Evolutionary conservation across 2,888 invertebrate genomes (phyloP).

Genomic region (Copidosoma aretas): DNA sequence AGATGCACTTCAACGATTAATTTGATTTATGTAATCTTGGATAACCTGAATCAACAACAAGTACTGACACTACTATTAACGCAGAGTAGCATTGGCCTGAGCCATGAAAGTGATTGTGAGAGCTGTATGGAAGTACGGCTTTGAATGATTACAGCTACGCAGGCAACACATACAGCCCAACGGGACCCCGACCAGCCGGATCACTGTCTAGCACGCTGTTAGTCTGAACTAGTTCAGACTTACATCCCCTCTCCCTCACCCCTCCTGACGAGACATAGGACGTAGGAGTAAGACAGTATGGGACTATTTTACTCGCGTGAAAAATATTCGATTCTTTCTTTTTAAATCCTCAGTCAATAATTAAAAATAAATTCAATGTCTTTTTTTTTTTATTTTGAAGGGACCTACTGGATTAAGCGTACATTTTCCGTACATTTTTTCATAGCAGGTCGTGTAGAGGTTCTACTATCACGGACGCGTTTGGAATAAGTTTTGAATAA

Average conservation of each 20-base stretch:
- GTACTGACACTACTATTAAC: too few species aligned
- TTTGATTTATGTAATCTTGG: too few species aligned
- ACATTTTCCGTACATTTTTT: conserved; percentile 30
- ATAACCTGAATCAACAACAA: too few species aligned
- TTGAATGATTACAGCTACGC: too few species aligned
- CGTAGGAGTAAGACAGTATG: conserved; percentile 25
- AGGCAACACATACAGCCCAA: too few species aligned
- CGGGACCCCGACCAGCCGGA: background rate
- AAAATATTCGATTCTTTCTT: conserved; percentile 41
- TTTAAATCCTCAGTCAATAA: conserved; percentile 32
- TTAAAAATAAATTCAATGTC: conserved; percentile 37
- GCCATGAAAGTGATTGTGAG: too few species aligned
- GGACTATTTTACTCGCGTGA: conserved; percentile 41
- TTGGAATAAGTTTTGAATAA: conserved; percentile 34
- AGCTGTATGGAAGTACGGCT: too few species aligned
- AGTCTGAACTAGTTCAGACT: too few species aligned
- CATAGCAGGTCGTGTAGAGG: conserved; percentile 42
- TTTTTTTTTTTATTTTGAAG: conserved; percentile 26
- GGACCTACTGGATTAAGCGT: background rate
- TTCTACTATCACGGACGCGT: conserved; percentile 30
- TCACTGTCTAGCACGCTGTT: too few species aligned
- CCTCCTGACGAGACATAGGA: background rate
- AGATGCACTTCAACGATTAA: too few species aligned
- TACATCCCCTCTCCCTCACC: conserved; percentile 13
- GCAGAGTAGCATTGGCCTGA: too few species aligned